Percentiles rank a stretch among this genome's conserved stretches.
phyloP scores from a whole-genome alignment of 2,888 invertebrate species.

The Agrotis segetum region DNA sequence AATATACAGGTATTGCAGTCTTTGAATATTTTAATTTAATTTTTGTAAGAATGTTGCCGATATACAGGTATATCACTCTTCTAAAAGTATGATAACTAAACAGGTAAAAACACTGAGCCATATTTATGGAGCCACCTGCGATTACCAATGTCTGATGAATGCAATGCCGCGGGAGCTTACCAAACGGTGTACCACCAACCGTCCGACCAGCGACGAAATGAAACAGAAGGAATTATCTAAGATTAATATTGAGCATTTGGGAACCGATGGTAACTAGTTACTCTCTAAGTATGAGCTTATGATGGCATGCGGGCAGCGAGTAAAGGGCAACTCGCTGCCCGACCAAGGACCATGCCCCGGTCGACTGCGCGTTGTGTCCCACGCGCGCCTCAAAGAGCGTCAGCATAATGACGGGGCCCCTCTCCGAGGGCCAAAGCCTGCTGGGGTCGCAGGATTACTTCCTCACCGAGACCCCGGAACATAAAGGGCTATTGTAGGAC shows the following conservation, averaged over 20 bases:
- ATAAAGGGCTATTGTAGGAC: no score
- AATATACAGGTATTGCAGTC: no score
- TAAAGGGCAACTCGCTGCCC: no score
- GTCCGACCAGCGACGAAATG: not conserved
- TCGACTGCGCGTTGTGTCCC: no score
- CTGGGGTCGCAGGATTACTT: no score
- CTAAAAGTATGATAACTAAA: not conserved
- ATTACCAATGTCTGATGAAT: conserved; percentile 27
- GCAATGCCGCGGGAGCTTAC: conserved; percentile 17
- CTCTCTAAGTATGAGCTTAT: not conserved
- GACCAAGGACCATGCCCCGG: no score
- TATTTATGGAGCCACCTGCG: conserved; percentile 29
- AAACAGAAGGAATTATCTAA: not conserved
- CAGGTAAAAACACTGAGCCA: conserved; percentile 37
- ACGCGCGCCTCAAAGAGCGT: no score
- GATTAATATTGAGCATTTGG: not conserved
- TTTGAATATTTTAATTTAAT: no score
- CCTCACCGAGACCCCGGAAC: no score
- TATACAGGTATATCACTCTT: not conserved
- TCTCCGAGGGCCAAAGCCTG: no score
- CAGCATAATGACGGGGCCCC: no score
- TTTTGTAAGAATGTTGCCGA: not conserved
- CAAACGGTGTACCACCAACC: not conserved
- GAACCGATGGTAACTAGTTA: conserved; percentile 17
- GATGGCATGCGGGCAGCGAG: no score